Conservation (phyloP, 2,797 vertebrate species). For the Artibeus jamaicensis region DNA sequence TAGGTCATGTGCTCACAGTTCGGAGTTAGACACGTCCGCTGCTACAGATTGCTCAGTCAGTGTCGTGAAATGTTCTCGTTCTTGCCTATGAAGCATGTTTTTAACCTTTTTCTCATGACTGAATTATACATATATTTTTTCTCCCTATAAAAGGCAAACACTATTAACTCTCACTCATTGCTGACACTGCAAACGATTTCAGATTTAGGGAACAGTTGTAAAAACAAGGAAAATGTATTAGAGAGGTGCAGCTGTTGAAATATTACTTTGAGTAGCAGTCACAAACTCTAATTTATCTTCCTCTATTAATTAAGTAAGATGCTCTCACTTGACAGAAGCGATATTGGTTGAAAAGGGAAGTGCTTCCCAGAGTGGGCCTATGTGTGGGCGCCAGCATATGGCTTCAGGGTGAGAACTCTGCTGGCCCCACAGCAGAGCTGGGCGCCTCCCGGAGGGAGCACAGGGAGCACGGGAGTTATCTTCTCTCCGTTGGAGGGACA, state of each 20-base stretch:
- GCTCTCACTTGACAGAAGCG: not conserved
- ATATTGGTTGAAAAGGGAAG: not conserved
- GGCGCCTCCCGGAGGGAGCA: fast-evolving
- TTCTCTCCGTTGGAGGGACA: not conserved
- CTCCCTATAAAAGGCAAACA: not conserved
- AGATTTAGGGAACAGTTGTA: not conserved
- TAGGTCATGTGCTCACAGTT: fast-evolving
- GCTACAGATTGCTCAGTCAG: fast-evolving
- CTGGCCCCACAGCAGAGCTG: not conserved
- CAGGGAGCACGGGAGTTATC: not conserved
- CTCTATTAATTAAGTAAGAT: not conserved
- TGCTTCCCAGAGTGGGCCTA: fast-evolving
- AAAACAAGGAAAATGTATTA: conserved; percentile 39
- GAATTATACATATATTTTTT: not conserved
- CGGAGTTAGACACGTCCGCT: fast-evolving
- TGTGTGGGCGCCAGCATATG: not conserved
- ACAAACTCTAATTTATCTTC: not conserved
- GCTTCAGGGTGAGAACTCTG: not conserved
- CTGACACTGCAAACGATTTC: not conserved
- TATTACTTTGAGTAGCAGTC: not conserved
- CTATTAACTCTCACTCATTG: not conserved
- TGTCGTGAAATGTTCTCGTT: not conserved
- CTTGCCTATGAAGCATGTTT: not conserved
- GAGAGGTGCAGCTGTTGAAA: not conserved
- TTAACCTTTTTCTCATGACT: not conserved